Base-by-base conservation (phyloP, 1,140 invertebrate species). In the Agrypnia vestita region DNA sequence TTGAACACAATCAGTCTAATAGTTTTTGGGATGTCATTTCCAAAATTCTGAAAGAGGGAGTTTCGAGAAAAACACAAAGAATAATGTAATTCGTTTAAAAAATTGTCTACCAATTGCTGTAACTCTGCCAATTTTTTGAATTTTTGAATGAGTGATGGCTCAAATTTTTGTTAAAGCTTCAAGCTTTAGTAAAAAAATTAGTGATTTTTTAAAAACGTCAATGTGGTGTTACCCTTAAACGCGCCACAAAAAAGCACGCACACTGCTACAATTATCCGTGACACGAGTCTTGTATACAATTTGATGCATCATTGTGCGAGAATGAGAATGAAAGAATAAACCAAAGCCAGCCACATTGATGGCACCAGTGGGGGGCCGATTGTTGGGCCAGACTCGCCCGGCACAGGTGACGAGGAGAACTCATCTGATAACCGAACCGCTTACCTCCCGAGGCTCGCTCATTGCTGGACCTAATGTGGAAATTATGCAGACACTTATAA, bases 381-480 rank as follows among this genome's bases (percentile, higher is more conserved):
- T 71, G 44, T 71, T 19, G n/a, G 7, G 44, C 12, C 13, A 43
- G 67, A 47, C 47, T 47, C 15, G 13, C 67, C 21, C n/a, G 35
- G 17, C n/a, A 61, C 53, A 59, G 71, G 71, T 74, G 73, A 75
- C 25, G 19, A 47, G 74, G 46, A 25, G 11, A 17, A 35, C 25
- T 35, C 25, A 76, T 47, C 73, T 19, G 73, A 75, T 75, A 47
- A 47, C 11, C 15, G 35, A 56, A 43, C 55, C 53, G 59, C 53
- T 75, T 75, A 59, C 73, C 73, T 75, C 73, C 73, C 17, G 43
- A 75, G 73, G 73, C 59, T 19, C 43, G 56, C 59, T 64, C 53
- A 49, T 64, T 64, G 56, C 74, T 76, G 74, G 17, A 76, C 74
- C 59, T 76, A 76, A 76, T 76, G 59, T 76, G 44, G 46, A 76